Base-by-base conservation (phyloP, 2,113 vertebrate species). In the Anser brachyrhynchus region DNA sequence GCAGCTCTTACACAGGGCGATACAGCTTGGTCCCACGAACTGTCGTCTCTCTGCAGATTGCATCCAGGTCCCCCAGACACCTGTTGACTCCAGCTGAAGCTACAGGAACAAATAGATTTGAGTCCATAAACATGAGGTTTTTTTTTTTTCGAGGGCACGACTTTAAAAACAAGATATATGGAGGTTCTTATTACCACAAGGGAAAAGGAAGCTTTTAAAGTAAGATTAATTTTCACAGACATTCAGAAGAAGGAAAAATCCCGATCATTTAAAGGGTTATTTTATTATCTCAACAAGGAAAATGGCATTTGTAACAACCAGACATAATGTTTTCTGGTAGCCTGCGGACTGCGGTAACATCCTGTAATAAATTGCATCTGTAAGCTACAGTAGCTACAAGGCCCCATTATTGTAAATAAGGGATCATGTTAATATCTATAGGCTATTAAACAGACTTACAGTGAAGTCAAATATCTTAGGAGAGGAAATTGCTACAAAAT, bases 301-400 rank as follows among this genome's bases (percentile, higher is more conserved):
- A 96, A 92, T 93, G 87, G 91, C 92, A 94, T 96, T 95, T 96
- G 89, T 92, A 94, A 77, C 91, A 96, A 93, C 58, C 91, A 82
- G 94, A 52, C 93, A 44, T 79, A 87, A 91, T 82, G 59, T 94
- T 96, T 95, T 94, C 91, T 94, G 86, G 96, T 92, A 89, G 96
- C 93, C 92, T 96, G 89, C 3, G 31, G 91, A 93, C 85, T 91
- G 87, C 79, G 95, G 93, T 89, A 94, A 90, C 95, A 96, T 97
- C 96, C 96, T 97, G 93, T 96, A 96, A 96, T 96, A 96, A 97
- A 97, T 96, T 97, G 96, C 78, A 52, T 92, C 96, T 95, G 92
- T 91, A 76, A 94, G 91, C 93, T 95, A 57, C 92, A 87, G 91
- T 77, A 96, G 92, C 92, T 93, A 69, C 93, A 89, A 89, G 92